phyloP scores from a whole-genome alignment of 2,797 vertebrate species.

The Oryzias dopingdopingensis region DNA sequence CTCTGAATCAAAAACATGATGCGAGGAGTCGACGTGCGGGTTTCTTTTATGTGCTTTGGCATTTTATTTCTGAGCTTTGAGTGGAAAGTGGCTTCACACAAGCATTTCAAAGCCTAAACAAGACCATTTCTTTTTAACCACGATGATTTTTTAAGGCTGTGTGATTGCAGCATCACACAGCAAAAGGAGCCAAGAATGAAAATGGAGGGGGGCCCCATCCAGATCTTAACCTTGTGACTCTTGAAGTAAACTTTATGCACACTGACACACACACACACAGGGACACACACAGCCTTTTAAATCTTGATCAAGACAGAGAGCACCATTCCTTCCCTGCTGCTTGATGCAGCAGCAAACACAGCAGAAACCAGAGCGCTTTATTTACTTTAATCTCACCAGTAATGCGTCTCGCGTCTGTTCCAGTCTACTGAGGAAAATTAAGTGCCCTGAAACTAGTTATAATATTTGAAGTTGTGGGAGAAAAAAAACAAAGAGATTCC shows the following conservation, averaged over 20 bases:
- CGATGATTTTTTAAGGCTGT: slow-evolving; percentile 16
- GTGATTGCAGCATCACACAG: slow-evolving; percentile 23
- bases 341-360: slow-evolving; percentile 65
- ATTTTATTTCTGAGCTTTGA: slow-evolving; percentile 22
- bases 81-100: slow-evolving; percentile 28
- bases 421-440: slow-evolving; percentile 59
- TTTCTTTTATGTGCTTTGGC: slow-evolving; percentile 45
- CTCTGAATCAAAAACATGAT: slow-evolving; percentile 56
- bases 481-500: slow-evolving; percentile 33
- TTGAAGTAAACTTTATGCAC: slow-evolving; percentile 21
- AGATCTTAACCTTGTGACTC: slow-evolving; percentile 28
- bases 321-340: slow-evolving; percentile 41
- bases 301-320: slow-evolving; percentile 60
- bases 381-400: slow-evolving; percentile 64
- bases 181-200: slow-evolving; percentile 21
- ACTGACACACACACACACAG: slow-evolving; percentile 11
- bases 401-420: slow-evolving; percentile 55
- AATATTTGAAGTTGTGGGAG: slow-evolving; percentile 60
- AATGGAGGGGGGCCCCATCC: slow-evolving; percentile 21
- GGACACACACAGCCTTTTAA: slow-evolving; percentile 29
- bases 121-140: slow-evolving; percentile 46
- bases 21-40: slow-evolving; percentile 21
- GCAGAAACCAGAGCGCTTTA: slow-evolving; percentile 55
- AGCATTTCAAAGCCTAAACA: slow-evolving; percentile 60
- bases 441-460: slow-evolving; percentile 45